Evolutionary conservation across 2,797 vertebrate genomes (phyloP), one percentile per base, ranked within the genome.

Genomic region (Lepidocolaptes lacrymiger): DNA sequence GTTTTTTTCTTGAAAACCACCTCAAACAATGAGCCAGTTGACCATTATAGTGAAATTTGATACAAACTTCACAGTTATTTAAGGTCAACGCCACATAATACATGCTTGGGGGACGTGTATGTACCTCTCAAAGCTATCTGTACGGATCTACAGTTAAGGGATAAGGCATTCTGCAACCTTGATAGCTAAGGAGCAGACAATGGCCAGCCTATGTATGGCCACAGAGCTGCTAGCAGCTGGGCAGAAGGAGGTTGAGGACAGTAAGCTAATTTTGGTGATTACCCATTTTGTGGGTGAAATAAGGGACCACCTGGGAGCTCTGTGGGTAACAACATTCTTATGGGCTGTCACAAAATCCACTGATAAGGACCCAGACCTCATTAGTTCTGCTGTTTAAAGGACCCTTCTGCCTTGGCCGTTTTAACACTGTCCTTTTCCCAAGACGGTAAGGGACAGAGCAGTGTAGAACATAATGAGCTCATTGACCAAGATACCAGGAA

Each of bases 101-200:
- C 7, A 1, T 22, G 7, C 34, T 7, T 59, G 21, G 9, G 34
- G 62, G 13, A 72, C 26, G 64, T 34, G 37, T 0, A 34, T 0
- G 1, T 64, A 81, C 17, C n/a, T 81, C 67, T 82, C 41, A 84
- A 63, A 64, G 39, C 52, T 39, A 36, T n/a, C 36, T 59, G 39
- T 43, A 44, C 49, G 68, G 44, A 34, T 52, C 7, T 77, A 37
- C 56, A 59, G 20, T 21, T 89, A 49, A 75, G 41, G 24, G n/a
- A 17, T 26, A 68, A 55, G 41, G 52, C 44, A 44, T 54, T 61
- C 59, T 87, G 71, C 54, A 68, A 6, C 32, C 19, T 23, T 72
- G 32, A 71, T 8, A 68, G 46, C 23, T 32, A 69, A 71, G n/a
- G 6, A 8, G 34, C 62, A 85, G 56, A 34, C 67, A 92, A 59